Conservation (phyloP, 2,888 invertebrate genomes). For the Platycheirus albimanus region DNA sequence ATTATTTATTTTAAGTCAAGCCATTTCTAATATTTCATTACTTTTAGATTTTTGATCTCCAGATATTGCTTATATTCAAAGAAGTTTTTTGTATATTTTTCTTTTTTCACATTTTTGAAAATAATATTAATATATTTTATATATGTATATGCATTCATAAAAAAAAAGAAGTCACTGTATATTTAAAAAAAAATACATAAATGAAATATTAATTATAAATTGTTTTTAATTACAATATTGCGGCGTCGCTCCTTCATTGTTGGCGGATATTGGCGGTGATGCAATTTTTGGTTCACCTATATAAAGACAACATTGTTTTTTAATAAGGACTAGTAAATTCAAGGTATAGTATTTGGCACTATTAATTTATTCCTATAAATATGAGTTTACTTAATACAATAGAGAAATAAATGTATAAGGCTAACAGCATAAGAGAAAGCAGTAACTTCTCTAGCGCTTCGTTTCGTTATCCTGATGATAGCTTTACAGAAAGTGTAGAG, state of each 20-base stretch:
- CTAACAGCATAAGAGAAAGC: no score
- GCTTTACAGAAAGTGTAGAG: no score
- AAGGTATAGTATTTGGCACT: no score
- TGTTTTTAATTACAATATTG: slow-evolving; percentile 79
- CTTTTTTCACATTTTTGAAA: slow-evolving; percentile 42
- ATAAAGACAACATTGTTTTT: slow-evolving; percentile 30
- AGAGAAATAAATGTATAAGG: no score
- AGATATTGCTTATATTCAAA: slow-evolving; percentile 61
- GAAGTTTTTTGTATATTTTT: slow-evolving; percentile 26
- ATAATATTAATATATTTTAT: slow-evolving; percentile 38
- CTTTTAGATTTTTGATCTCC: slow-evolving; percentile 29
- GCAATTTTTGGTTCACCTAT: slow-evolving; percentile 81
- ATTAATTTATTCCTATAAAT: no score
- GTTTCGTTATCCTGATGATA: no score
- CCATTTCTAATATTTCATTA: slow-evolving; percentile 50
- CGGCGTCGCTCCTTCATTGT: slow-evolving; percentile 79
- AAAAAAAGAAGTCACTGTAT: slow-evolving; percentile 70
- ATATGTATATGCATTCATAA: slow-evolving; percentile 36
- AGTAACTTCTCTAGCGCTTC: no score
- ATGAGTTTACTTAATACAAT: no score
- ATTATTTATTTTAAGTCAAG: slow-evolving; percentile 16
- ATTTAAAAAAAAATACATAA: slow-evolving; percentile 69
- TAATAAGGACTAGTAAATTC: no score
- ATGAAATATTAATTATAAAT: slow-evolving; percentile 65
- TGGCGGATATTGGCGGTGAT: slow-evolving; percentile 77